These are phyloP conservation scores for Bombylius major DNA, from an alignment of 2,888 invertebrate species.

Conservation along the genomic window DNA sequence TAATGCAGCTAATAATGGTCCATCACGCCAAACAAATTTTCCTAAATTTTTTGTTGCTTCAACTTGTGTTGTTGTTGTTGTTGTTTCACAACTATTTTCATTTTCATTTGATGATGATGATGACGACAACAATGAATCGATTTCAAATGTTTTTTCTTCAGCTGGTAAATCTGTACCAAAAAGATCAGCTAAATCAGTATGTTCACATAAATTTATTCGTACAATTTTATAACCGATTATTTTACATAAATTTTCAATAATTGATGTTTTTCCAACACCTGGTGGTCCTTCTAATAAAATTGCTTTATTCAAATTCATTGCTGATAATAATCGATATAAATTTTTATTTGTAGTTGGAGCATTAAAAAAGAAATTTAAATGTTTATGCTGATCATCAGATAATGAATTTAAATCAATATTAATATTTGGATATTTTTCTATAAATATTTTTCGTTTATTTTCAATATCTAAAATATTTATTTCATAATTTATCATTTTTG, in stretches of 20 bases:
- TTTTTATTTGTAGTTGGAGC: constrained; percentile 73
- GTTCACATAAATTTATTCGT: constrained; percentile 95
- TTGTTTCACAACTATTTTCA: constrained; percentile 13
- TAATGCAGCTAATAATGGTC: constrained; percentile 84
- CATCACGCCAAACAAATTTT: constrained; percentile 91
- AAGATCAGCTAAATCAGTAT: constrained; percentile 96
- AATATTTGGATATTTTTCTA: constrained; percentile 14
- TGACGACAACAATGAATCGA: constrained; percentile 14
- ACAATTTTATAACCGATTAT: constrained; percentile 72
- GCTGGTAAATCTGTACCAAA: constrained; percentile 96
- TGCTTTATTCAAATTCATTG: constrained; percentile 81
- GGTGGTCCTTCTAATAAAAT: constrained; percentile 94
- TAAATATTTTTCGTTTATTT: constrained; percentile 29
- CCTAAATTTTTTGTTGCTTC: constrained; percentile 43
- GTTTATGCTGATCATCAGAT: constrained; percentile 10
- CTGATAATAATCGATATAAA: constrained; percentile 71
- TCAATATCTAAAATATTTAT: constrained; percentile 29
- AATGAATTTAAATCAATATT: constrained; percentile 4
- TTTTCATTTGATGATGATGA: background rate
- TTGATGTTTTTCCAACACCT: constrained; percentile 95
- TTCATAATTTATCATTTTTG: constrained; percentile 33
- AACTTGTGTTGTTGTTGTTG: constrained; percentile 10
- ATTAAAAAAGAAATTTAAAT: constrained; percentile 51
- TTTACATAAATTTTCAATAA: constrained; percentile 80
- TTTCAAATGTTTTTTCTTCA: constrained; percentile 50